Evolutionary conservation across 2,113 vertebrate species (phyloP).

Genomic region (Sardina pilchardus): DNA sequence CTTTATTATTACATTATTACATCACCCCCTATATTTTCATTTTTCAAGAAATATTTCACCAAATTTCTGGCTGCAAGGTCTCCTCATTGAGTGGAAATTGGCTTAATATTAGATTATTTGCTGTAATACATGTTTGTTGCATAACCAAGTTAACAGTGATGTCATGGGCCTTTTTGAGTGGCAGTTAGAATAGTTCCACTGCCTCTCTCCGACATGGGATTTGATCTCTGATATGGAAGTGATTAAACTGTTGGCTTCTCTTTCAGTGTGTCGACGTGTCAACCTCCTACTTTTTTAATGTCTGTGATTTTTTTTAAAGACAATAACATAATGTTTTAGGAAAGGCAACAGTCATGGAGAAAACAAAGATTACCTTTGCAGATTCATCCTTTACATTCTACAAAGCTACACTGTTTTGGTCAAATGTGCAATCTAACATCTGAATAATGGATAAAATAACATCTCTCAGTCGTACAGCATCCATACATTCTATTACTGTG

Average conservation of each 20-base stretch:
- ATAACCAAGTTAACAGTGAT: constrained; percentile 42
- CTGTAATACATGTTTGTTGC: constrained; percentile 45
- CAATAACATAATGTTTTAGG: constrained; percentile 45
- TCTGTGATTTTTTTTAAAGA: constrained; percentile 52
- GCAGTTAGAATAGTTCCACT: constrained; percentile 33
- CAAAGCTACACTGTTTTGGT: background rate
- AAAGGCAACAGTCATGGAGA: constrained; percentile 44
- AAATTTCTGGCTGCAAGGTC: background rate
- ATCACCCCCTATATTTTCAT: background rate
- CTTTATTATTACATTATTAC: constrained; percentile 12
- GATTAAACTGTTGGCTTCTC: constrained; percentile 50
- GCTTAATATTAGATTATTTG: constrained; percentile 32
- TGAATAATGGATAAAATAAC: background rate
- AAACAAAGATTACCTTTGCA: constrained; percentile 32
- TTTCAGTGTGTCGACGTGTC: constrained; percentile 37
- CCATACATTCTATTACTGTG: background rate
- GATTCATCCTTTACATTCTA: background rate
- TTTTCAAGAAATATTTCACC: background rate
- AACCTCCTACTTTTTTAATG: constrained; percentile 28
- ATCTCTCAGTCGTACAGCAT: background rate
- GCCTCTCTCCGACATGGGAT: constrained; percentile 35
- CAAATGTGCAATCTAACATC: background rate
- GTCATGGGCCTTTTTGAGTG: constrained; percentile 46
- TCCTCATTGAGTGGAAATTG: constrained; percentile 22
- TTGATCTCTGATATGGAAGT: constrained; percentile 47